A percentile compares a stretch with the other conserved stretches of the same genome.
phyloP scores from a whole-genome alignment of 2,888 invertebrate genomes.

The Ommatoiulus sabulosus region DNA sequence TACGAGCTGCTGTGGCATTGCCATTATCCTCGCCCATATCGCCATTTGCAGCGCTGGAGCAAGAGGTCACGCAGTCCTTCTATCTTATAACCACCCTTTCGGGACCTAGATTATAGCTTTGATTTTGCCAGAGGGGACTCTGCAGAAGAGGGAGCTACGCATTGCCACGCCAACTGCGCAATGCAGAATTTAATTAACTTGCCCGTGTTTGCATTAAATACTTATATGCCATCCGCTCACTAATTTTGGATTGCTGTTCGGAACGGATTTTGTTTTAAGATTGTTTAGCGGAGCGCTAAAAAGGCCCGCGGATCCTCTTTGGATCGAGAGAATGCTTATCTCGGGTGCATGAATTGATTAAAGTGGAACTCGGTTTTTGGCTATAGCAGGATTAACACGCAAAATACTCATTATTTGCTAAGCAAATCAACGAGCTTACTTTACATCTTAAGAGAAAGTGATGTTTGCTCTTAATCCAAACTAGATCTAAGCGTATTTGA shows the following conservation, averaged over 20 bases:
- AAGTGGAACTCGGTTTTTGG: not conserved
- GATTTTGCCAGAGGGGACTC: conserved; percentile 8
- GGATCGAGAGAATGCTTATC: not conserved
- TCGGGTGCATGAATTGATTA: not conserved
- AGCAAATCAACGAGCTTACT: not conserved
- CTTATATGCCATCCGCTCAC: not conserved
- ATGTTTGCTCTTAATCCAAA: not conserved
- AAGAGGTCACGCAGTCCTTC: not conserved
- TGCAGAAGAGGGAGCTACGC: no score
- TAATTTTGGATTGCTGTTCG: not conserved
- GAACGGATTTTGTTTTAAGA: not conserved
- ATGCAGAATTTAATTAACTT: conserved; percentile 9
- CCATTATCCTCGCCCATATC: not conserved
- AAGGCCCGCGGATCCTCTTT: not conserved
- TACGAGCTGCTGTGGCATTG: not conserved
- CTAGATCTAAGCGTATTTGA: no score
- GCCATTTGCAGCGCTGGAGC: not conserved
- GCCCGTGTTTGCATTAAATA: not conserved
- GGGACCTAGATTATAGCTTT: conserved; percentile 25
- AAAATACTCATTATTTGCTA: no score
- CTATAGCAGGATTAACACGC: no score
- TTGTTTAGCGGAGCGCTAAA: not conserved
- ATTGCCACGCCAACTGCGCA: not conserved
- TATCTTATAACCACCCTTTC: not conserved
- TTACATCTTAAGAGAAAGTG: not conserved